Evolutionary conservation across 2,113 vertebrate genomes (phyloP), one percentile per base, ranked within the genome.

Genomic region (Syngnathoides biaculeatus): DNA sequence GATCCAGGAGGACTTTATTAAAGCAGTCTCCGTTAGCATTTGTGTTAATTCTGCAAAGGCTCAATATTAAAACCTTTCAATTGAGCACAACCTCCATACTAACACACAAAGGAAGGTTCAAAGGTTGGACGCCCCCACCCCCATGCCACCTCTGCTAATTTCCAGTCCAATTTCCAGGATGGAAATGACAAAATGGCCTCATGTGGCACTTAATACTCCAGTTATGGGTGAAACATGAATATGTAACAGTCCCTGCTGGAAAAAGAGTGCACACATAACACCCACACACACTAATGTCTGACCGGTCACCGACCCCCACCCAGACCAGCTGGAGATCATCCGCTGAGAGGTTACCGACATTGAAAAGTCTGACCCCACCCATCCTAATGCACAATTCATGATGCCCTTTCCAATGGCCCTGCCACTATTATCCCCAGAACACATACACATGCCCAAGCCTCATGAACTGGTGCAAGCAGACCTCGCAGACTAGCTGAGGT

Each of bases 301-400:
- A 40, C 38, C 13, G 43, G 67, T 75, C 57, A n/a, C 52, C 65
- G 60, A 59, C 65, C 74, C 69, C 76, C 70, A 5, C 45, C 68
- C 40, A 61, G 72, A 77, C 67, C 64, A 84, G 89, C 87, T 85
- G 89, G 85, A 88, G 85, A 84, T 74, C 71, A 88, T 88, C 80
- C 74, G 64, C 74, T 65, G 67, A 79, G 75, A 73, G 57, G 69
- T 67, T 74, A 87, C 70, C 67, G 84, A 82, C 87, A 74, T 71
- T 72, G 81, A 78, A 73, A 68, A 72, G 66, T 60, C 24, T 57
- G 53, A 80, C 75, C 88, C 74, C 76, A 73, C 77, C 67, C 77
- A 84, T 9, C 52, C 80, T 93, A 91, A 89, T 93, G 89, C 79
- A 93, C 84, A 92, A 94, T 94, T 94, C 88, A 94, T 94, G 84